Percentiles rank a stretch among this genome's conserved stretches.
These are phyloP conservation scores for Tillus elongatus DNA, from an alignment of 2,888 invertebrate species.

Conservation along the genomic window DNA sequence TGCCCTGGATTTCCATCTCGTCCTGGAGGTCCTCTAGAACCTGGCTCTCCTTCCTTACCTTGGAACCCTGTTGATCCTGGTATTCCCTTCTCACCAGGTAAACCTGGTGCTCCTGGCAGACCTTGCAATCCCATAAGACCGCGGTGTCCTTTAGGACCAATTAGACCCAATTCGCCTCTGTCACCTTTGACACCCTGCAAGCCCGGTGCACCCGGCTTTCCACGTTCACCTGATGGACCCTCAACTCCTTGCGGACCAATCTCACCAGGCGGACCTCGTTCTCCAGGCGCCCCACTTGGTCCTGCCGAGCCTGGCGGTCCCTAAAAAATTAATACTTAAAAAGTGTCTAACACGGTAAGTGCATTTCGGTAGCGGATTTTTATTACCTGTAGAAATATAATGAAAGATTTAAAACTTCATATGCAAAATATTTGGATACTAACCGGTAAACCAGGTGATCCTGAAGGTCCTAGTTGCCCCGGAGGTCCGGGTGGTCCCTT, in stretches of 20 bases:
- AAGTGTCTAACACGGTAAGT: too few species aligned
- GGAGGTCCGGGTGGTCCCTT: slow-evolving; percentile 61
- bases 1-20: slow-evolving; percentile 50
- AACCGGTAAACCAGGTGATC: slow-evolving; percentile 63
- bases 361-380: too few species aligned
- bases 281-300: slow-evolving; percentile 59
- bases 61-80: slow-evolving; percentile 56
- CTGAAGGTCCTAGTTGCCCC: slow-evolving; percentile 56
- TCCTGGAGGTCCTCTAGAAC: slow-evolving; percentile 59
- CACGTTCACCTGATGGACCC: slow-evolving; percentile 67
- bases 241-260: slow-evolving; percentile 65
- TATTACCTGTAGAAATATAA: too few species aligned
- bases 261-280: slow-evolving; percentile 64
- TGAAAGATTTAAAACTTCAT: too few species aligned
- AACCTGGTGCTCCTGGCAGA: slow-evolving; percentile 56
- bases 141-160: slow-evolving; percentile 72
- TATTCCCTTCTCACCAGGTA: slow-evolving; percentile 62
- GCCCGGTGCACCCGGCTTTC: slow-evolving; percentile 69
- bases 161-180: slow-evolving; percentile 51
- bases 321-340: too few species aligned
- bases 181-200: slow-evolving; percentile 60
- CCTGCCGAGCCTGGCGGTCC: slow-evolving; percentile 60
- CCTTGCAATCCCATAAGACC: slow-evolving; percentile 80
- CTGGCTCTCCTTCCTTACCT: slow-evolving; percentile 69
- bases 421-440: slow-evolving; percentile 20